Percentiles rank a stretch among this genome's conserved stretches.
These are phyloP conservation scores for Arothron firmamentum DNA, from an alignment of 2,113 vertebrate species.

Conservation along the genomic window DNA sequence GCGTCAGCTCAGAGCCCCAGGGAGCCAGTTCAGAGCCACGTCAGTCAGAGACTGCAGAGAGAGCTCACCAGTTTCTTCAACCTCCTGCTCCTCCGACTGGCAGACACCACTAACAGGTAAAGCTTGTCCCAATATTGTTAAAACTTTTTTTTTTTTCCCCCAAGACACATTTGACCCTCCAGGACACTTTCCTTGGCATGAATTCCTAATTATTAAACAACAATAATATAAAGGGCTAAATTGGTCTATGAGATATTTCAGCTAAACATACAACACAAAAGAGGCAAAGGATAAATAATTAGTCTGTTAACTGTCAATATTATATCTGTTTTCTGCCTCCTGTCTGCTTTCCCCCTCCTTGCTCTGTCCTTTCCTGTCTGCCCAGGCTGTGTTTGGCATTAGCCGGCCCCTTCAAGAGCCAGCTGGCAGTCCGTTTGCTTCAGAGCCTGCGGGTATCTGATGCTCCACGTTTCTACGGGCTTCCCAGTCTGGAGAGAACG, in stretches of 20 bases:
- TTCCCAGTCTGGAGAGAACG: slow-evolving; percentile 89
- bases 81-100: slow-evolving; percentile 74
- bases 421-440: slow-evolving; percentile 84
- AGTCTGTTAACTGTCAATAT: too few species aligned
- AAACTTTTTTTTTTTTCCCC: not conserved
- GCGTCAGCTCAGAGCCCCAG: slow-evolving; percentile 40
- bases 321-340: not conserved
- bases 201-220: too few species aligned
- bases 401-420: slow-evolving; percentile 80
- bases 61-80: slow-evolving; percentile 83
- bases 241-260: too few species aligned
- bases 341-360: slow-evolving; percentile 13
- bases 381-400: slow-evolving; percentile 81
- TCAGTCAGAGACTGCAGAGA: slow-evolving; percentile 86
- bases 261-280: too few species aligned
- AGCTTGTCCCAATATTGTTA: not conserved
- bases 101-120: slow-evolving; percentile 84
- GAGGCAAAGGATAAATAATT: too few species aligned
- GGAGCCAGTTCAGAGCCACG: slow-evolving; percentile 72
- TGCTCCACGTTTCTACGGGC: slow-evolving; percentile 90
- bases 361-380: slow-evolving; percentile 30
- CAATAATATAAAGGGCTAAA: too few species aligned
- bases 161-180: not conserved
- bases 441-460: slow-evolving; percentile 87
- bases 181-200: not conserved